Evolutionary conservation across 2,888 invertebrate species (phyloP).

Genomic region (Hirtodrosophila confusa): DNA sequence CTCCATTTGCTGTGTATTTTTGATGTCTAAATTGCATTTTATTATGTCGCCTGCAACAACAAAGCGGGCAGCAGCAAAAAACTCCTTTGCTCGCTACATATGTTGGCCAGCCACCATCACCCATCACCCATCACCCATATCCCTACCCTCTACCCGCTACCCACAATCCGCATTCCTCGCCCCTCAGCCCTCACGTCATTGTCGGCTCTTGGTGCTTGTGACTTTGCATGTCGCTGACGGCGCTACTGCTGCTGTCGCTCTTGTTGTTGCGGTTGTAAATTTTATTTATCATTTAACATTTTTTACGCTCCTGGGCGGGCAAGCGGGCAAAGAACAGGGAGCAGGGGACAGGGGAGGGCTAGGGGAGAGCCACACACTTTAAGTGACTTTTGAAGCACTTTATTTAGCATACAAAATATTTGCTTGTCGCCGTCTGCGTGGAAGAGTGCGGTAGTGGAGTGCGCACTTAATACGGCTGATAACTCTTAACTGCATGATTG

Average conservation of each 20-base stretch:
- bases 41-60: slow-evolving; percentile 75
- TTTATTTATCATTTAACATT: slow-evolving; percentile 80
- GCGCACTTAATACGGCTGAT: slow-evolving; percentile 37
- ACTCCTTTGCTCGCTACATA: slow-evolving; percentile 58
- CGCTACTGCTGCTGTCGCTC: slow-evolving; percentile 43
- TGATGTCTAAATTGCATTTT: slow-evolving; percentile 81
- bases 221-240: slow-evolving; percentile 49
- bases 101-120: slow-evolving; percentile 39
- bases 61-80: slow-evolving; percentile 29
- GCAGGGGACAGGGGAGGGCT: neutral
- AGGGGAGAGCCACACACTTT: slow-evolving; percentile 59
- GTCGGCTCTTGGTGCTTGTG: slow-evolving; percentile 40
- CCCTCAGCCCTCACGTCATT: slow-evolving; percentile 32
- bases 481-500: slow-evolving; percentile 34
- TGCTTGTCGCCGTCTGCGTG: slow-evolving; percentile 32
- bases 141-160: no score
- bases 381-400: slow-evolving; percentile 79
- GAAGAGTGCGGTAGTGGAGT: slow-evolving; percentile 8
- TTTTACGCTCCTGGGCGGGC: slow-evolving; percentile 67
- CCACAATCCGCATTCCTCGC: neutral
- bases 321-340: slow-evolving; percentile 3
- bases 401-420: slow-evolving; percentile 78
- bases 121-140: neutral
- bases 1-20: slow-evolving; percentile 77
- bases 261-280: slow-evolving; percentile 79